Percentiles rank a stretch among this genome's conserved stretches.
These are phyloP conservation scores for Neoaliturus tenellus DNA, from an alignment of 2,888 invertebrate species.

Conservation along the genomic window DNA sequence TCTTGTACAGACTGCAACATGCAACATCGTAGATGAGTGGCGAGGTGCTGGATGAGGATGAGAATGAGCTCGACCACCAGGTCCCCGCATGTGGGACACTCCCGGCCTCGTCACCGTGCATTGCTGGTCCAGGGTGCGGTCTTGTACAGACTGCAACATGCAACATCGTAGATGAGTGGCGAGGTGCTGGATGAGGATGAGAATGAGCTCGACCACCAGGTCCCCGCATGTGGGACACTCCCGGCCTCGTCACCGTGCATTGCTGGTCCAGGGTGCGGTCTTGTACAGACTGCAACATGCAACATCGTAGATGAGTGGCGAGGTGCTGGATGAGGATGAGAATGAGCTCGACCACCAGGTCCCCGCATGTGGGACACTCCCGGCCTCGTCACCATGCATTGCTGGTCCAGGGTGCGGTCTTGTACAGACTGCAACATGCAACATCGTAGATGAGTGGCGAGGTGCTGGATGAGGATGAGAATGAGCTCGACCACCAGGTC, in stretches of 20 bases:
- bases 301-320: too few relatives aligned
- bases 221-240: conserved; percentile 91
- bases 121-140: conserved; percentile 97
- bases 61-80: conserved; percentile 89
- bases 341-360: conserved; percentile 89
- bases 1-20: conserved; percentile 90
- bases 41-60: too few relatives aligned
- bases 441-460: too few relatives aligned
- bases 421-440: conserved; percentile 86
- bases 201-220: conserved; percentile 90
- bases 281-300: conserved; percentile 87
- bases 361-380: conserved; percentile 92
- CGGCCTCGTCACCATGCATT: conserved; percentile 98
- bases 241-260: conserved; percentile 98
- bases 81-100: conserved; percentile 91
- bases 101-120: conserved; percentile 99
- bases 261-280: conserved; percentile 98
- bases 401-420: conserved; percentile 97
- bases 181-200: too few relatives aligned
- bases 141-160: conserved; percentile 89
- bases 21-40: too few relatives aligned
- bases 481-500: conserved; percentile 89
- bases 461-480: too few relatives aligned
- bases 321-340: too few relatives aligned
- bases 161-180: too few relatives aligned